phyloP scores from a whole-genome alignment of 2,888 invertebrate species.

The Hecatera dysodea region DNA sequence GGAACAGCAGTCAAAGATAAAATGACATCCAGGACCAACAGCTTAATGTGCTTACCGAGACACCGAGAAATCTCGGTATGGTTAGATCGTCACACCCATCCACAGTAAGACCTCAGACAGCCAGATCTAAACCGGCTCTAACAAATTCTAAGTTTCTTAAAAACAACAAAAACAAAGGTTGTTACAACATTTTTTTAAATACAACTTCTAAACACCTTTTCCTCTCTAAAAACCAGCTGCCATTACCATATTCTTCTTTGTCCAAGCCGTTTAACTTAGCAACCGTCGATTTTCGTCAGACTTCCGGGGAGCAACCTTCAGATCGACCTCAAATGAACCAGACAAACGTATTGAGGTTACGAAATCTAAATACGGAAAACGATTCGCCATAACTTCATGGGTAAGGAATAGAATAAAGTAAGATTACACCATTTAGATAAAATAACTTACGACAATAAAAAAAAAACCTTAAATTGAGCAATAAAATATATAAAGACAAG shows the following conservation, averaged over 20 bases:
- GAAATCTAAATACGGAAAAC: conserved; percentile 55
- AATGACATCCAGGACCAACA: no score
- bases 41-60: no score
- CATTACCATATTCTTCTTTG: conserved; percentile 52
- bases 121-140: neutral
- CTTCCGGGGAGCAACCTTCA: conserved; percentile 60
- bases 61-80: no score
- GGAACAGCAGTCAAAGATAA: no score
- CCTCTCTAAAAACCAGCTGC: conserved; percentile 24
- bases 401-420: conserved; percentile 11
- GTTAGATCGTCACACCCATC: no score
- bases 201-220: conserved; percentile 2
- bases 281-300: conserved; percentile 35
- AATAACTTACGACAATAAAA: neutral
- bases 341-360: conserved; percentile 40
- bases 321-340: conserved; percentile 51
- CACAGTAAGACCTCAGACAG: neutral
- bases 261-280: conserved; percentile 43
- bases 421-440: conserved; percentile 29
- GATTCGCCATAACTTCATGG: conserved; percentile 37
- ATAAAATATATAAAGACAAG: no score
- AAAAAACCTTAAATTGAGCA: neutral
- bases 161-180: neutral
- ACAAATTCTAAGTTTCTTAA: neutral
- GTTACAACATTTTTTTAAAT: neutral